phyloP scores from a whole-genome alignment of 2,113 vertebrate genomes.

The Rana temporaria region DNA sequence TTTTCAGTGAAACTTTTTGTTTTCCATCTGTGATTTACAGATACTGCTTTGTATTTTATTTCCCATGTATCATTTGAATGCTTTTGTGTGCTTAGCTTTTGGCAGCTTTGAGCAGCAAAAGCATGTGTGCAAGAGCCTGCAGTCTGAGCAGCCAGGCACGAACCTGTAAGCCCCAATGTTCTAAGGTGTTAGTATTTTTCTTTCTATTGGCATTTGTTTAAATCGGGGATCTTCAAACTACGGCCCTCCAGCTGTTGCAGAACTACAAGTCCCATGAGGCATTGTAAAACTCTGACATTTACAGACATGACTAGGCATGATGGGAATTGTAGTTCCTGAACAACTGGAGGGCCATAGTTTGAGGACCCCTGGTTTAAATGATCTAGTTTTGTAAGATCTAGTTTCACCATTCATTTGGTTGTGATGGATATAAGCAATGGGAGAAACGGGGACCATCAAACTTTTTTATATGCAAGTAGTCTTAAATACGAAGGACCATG shows the following conservation, averaged over 20 bases:
- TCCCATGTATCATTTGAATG: constrained; percentile 73
- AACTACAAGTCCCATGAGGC: too few relatives aligned
- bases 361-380: too few relatives aligned
- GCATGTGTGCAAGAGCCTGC: constrained; percentile 76
- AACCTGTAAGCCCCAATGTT: constrained; percentile 60
- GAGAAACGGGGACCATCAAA: too few relatives aligned
- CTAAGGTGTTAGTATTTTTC: constrained; percentile 62
- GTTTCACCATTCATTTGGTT: neutral
- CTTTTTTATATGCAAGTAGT: neutral
- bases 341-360: too few relatives aligned
- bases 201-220: neutral
- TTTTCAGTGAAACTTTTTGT: neutral
- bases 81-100: constrained; percentile 85
- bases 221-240: too few relatives aligned
- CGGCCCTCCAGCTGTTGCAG: too few relatives aligned
- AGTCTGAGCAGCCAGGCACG: constrained; percentile 70
- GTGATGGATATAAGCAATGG: too few relatives aligned
- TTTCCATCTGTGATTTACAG: constrained; percentile 48
- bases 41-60: constrained; percentile 61
- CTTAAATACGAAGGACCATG: neutral
- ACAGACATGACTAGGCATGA: too few relatives aligned
- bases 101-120: constrained; percentile 75
- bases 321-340: too few relatives aligned
- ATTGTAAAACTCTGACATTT: too few relatives aligned
- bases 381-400: too few relatives aligned